Conservation (phyloP, 2,888 invertebrate genomes). For the Adela reaumurella region DNA sequence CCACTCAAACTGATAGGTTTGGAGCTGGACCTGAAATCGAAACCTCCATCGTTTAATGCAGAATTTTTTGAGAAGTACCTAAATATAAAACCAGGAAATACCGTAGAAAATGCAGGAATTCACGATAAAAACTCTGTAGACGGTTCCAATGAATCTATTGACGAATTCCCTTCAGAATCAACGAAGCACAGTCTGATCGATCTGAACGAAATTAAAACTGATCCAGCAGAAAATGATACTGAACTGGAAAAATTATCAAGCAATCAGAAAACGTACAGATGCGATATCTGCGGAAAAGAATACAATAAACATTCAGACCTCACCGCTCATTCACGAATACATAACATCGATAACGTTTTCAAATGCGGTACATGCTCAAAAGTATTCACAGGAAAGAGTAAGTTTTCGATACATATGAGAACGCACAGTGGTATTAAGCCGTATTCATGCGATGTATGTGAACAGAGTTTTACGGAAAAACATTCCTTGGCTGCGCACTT, state of each 20-base stretch:
- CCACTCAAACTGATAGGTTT: not conserved
- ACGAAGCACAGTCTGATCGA: not conserved
- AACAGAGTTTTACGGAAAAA: slow-evolving; percentile 8
- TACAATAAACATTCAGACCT: slow-evolving; percentile 10
- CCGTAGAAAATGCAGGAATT: no score
- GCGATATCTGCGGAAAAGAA: slow-evolving; percentile 9
- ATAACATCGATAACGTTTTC: slow-evolving; percentile 10
- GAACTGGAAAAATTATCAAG: not conserved
- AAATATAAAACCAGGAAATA: no score
- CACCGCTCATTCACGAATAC: slow-evolving; percentile 11
- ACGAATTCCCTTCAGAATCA: not conserved
- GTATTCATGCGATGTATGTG: slow-evolving; percentile 10
- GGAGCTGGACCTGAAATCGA: not conserved
- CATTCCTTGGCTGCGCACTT: slow-evolving; percentile 10
- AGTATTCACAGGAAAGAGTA: slow-evolving; percentile 10
- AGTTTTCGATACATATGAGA: slow-evolving; percentile 10
- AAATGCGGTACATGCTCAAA: slow-evolving; percentile 9
- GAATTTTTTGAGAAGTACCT: no score
- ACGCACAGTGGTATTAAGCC: slow-evolving; percentile 11
- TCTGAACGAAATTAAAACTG: not conserved
- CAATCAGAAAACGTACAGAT: slow-evolving; percentile 4
- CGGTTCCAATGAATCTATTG: not conserved
- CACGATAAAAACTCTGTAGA: no score
- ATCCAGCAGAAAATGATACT: not conserved
- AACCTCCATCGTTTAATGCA: not conserved